Evolutionary conservation across 2,797 vertebrate genomes (phyloP).

Genomic region (Typhlichthys eigenmanni): DNA sequence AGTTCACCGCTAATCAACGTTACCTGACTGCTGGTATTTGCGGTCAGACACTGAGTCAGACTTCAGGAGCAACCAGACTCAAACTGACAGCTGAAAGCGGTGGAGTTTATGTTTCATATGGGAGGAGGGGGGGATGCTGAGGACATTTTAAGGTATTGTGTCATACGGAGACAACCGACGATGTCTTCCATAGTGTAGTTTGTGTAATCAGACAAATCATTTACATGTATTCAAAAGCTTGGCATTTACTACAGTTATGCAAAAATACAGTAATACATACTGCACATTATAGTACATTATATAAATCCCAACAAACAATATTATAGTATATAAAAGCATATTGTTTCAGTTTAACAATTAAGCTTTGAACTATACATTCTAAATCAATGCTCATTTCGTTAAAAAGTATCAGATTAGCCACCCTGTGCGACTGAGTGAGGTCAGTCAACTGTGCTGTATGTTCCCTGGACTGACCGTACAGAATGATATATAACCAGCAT

Average conservation of each 20-base stretch:
- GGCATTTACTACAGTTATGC: background rate
- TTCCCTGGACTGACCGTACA: conserved; percentile 38
- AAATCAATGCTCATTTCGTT: conserved; percentile 2
- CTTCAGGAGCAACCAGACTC: conserved; percentile 37
- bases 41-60: conserved; percentile 47
- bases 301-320: no score
- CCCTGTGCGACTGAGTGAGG: conserved; percentile 21
- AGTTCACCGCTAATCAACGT: conserved; percentile 59
- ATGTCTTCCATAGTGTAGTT: no score
- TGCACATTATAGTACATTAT: no score
- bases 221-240: no score
- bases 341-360: no score
- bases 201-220: no score
- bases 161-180: no score
- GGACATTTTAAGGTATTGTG: background rate
- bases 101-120: conserved; percentile 44
- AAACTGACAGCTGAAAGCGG: conserved; percentile 41
- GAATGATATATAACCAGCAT: conserved; percentile 39
- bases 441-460: conserved; percentile 21
- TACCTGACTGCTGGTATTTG: conserved; percentile 68
- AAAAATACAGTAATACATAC: background rate
- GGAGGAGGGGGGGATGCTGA: conserved; percentile 11
- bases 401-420: conserved; percentile 4
- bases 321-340: no score
- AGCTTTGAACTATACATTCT: background rate